Percentiles rank a stretch among this genome's conserved stretches.
Conservation (phyloP, 2,113 vertebrate species). For the Oncorhynchus mykiss region DNA sequence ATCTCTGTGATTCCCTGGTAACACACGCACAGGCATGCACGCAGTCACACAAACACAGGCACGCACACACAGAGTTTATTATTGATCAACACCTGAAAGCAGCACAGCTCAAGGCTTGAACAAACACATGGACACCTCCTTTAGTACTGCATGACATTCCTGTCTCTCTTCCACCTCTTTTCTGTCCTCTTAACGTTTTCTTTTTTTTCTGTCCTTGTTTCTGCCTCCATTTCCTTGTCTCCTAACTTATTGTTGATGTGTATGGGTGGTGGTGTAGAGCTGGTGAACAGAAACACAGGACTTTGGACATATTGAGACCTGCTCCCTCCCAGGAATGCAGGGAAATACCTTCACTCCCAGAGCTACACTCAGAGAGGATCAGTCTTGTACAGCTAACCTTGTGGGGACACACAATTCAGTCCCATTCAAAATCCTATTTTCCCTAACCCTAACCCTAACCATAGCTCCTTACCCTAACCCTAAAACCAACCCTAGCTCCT, state of each 20-base stretch:
- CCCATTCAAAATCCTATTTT: too few relatives aligned
- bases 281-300: slow-evolving; percentile 41
- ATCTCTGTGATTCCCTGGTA: too few relatives aligned
- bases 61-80: slow-evolving; percentile 13
- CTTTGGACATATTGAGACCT: slow-evolving; percentile 52
- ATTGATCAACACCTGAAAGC: slow-evolving; percentile 48
- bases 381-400: too few relatives aligned
- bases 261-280: slow-evolving; percentile 26
- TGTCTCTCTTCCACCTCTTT: not conserved
- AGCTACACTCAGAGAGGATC: not conserved
- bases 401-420: too few relatives aligned
- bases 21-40: not conserved
- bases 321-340: slow-evolving; percentile 36
- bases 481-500: too few relatives aligned
- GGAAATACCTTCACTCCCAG: slow-evolving; percentile 34
- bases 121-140: not conserved
- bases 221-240: slow-evolving; percentile 3
- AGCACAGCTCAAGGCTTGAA: slow-evolving; percentile 20
- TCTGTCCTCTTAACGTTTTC: not conserved
- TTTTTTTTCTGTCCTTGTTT: slow-evolving; percentile 3
- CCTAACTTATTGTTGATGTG: too few relatives aligned
- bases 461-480: too few relatives aligned
- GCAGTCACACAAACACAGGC: too few relatives aligned
- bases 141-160: not conserved
- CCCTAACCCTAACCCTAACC: too few relatives aligned